A percentile compares a stretch with the other conserved stretches of the same genome.
Conservation (phyloP, 2,888 invertebrate species). For the Zygogramma bicolorata region DNA sequence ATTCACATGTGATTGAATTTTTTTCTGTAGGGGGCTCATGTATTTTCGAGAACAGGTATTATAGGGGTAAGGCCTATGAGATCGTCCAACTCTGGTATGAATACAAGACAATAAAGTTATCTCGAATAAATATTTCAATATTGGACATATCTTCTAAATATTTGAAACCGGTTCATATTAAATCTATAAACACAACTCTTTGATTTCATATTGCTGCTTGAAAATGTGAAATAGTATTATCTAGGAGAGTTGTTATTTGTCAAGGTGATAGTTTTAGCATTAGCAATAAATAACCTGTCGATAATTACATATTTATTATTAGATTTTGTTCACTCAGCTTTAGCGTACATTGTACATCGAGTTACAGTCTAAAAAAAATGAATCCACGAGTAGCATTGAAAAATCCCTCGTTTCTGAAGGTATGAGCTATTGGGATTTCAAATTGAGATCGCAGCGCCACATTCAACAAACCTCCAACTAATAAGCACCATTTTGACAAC, state of each 20-base stretch:
- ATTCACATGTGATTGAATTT: no score
- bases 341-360: not conserved
- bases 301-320: conserved; percentile 34
- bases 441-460: no score
- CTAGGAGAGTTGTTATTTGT: conserved; percentile 51
- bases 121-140: not conserved
- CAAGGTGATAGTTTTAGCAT: conserved; percentile 44
- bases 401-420: no score
- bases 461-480: no score
- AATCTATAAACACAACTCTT: conserved; percentile 15
- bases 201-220: conserved; percentile 40
- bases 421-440: no score
- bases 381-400: not conserved
- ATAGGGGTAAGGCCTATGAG: not conserved
- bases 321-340: conserved; percentile 11
- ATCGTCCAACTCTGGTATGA: not conserved
- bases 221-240: conserved; percentile 46
- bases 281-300: conserved; percentile 50
- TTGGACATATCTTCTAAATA: not conserved
- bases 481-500: no score
- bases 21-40: no score
- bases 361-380: not conserved
- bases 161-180: not conserved
- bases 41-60: not conserved
- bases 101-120: conserved; percentile 26